Evolutionary conservation across 2,888 invertebrate species (phyloP).

Genomic region (Stegophylla sp.): DNA sequence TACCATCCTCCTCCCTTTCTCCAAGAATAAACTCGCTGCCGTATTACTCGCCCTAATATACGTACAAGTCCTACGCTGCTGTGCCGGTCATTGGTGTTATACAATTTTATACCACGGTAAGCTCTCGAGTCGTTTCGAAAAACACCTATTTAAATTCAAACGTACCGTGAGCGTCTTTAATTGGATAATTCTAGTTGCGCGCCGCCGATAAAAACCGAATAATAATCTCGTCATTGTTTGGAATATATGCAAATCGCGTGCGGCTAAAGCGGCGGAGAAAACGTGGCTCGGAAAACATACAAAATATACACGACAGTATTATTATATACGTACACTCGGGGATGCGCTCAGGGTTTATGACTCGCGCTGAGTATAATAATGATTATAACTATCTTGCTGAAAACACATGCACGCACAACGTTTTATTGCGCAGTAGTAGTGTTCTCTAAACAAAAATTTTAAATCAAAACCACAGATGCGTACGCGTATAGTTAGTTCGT

Average conservation of each 20-base stretch:
- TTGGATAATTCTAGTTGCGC: not conserved
- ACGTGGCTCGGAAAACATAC: not conserved
- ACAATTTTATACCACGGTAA: too few relatives aligned
- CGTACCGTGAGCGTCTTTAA: not conserved
- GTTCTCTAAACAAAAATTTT: not conserved
- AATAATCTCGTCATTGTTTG: conserved; percentile 7
- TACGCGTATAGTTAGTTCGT: too few relatives aligned
- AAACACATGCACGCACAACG: not conserved
- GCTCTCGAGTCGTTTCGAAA: not conserved
- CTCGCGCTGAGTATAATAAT: not conserved
- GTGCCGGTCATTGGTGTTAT: too few relatives aligned
- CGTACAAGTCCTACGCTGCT: too few relatives aligned
- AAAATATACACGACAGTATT: not conserved
- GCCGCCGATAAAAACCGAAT: not conserved
- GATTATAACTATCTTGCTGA: not conserved
- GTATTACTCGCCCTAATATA: too few relatives aligned
- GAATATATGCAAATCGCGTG: not conserved
- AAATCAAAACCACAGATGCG: too few relatives aligned
- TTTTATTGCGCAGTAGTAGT: too few relatives aligned
- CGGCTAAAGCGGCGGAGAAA: not conserved
- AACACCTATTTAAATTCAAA: not conserved
- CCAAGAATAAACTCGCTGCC: too few relatives aligned
- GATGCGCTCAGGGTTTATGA: not conserved
- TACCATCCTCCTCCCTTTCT: too few relatives aligned
- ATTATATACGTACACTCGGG: not conserved